Conservation (phyloP, 2,888 invertebrate species). For the Deilephila elpenor region DNA sequence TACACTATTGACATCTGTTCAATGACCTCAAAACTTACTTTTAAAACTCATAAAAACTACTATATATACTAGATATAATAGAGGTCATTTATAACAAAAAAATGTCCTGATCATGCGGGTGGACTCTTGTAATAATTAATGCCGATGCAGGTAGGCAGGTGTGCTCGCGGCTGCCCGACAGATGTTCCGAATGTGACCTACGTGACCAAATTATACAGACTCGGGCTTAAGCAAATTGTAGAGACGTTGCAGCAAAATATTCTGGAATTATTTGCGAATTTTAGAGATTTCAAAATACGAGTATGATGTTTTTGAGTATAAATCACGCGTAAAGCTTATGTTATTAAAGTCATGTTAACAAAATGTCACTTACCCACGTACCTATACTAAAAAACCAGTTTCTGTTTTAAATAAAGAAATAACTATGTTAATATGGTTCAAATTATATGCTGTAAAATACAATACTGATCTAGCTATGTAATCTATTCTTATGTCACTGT, state of each 20-base stretch:
- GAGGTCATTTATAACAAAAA: constrained; percentile 18
- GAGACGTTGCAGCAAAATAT: not conserved
- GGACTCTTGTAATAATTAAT: constrained; percentile 28
- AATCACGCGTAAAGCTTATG: no score
- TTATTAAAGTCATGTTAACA: no score
- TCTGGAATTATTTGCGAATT: not conserved
- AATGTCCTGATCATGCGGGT: constrained; percentile 32
- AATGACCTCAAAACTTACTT: no score
- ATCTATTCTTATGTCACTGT: no score
- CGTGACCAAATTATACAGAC: constrained; percentile 87
- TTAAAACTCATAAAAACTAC: not conserved
- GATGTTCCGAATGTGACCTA: constrained; percentile 24
- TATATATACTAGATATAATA: not conserved
- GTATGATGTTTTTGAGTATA: not conserved
- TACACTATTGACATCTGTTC: no score
- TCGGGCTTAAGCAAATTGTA: constrained; percentile 89
- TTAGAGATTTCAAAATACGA: not conserved
- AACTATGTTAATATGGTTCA: no score
- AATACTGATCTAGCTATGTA: not conserved
- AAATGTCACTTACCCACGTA: no score
- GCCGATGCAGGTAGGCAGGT: constrained; percentile 61
- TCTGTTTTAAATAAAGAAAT: no score
- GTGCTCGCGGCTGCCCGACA: constrained; percentile 34
- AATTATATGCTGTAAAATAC: no score
- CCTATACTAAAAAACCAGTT: no score